phyloP scores from a whole-genome alignment of 2,888 invertebrate species.

The Stomorhina lunata region DNA sequence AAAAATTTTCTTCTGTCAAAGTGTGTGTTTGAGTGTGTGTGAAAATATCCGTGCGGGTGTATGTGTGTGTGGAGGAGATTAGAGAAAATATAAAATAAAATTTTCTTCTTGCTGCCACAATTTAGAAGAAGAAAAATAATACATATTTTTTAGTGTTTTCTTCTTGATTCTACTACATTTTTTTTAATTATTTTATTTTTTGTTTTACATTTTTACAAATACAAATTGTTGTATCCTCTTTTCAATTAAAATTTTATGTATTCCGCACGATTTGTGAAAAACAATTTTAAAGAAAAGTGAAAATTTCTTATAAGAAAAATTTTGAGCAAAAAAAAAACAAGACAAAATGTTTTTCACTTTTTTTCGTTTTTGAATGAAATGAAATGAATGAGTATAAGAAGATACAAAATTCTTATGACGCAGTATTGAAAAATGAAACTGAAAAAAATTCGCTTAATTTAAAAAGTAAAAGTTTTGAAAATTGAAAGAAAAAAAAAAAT shows the following conservation, averaged over 20 bases:
- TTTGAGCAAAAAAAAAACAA: not conserved
- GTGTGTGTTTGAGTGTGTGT: slow-evolving; percentile 2
- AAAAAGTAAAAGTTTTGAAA: too few relatives aligned
- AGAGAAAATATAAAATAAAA: slow-evolving; percentile 42
- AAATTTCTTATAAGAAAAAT: not conserved
- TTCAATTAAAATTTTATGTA: not conserved
- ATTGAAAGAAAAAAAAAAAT: not conserved
- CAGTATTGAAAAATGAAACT: slow-evolving; percentile 12
- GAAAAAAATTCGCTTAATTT: not conserved
- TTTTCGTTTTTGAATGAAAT: not conserved
- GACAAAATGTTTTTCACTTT: not conserved
- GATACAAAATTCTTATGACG: slow-evolving; percentile 24
- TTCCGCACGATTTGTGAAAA: not conserved
- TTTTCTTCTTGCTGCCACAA: slow-evolving; percentile 37
- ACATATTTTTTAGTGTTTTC: slow-evolving; percentile 38
- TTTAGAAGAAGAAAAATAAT: slow-evolving; percentile 31
- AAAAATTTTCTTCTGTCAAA: slow-evolving; percentile 32
- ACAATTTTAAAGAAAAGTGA: not conserved
- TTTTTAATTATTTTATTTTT: slow-evolving; percentile 7
- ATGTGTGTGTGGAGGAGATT: slow-evolving; percentile 46
- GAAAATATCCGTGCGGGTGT: not conserved
- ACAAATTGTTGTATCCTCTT: too few relatives aligned
- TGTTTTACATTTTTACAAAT: not conserved
- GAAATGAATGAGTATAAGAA: not conserved
- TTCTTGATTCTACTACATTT: slow-evolving; percentile 1